Conservation (phyloP, 2,888 invertebrate genomes). For the Galerucella pusilla region DNA sequence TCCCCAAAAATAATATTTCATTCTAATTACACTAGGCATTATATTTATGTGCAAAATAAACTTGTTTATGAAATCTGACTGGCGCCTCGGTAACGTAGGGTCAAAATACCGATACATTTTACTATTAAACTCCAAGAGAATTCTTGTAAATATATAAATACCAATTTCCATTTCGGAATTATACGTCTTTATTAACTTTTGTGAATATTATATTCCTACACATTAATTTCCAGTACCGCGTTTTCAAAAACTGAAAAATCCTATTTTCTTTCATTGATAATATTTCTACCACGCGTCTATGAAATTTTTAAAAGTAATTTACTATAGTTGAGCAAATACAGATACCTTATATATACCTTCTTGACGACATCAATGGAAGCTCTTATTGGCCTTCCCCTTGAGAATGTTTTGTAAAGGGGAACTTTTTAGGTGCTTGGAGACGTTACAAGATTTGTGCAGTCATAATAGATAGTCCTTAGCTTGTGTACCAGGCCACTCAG, state of each 20-base stretch:
- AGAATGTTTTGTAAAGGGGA: no score
- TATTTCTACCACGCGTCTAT: background rate
- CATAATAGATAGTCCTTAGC: no score
- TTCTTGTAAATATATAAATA: constrained; percentile 47
- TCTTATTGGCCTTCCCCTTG: no score
- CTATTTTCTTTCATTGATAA: constrained; percentile 26
- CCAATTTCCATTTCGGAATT: constrained; percentile 46
- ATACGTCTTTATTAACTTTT: constrained; percentile 45
- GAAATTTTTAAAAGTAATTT: no score
- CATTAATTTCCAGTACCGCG: background rate
- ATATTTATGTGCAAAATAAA: constrained; percentile 64
- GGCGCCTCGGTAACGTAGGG: constrained; percentile 60
- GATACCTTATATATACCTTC: no score
- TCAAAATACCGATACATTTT: constrained; percentile 64
- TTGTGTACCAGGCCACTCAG: no score
- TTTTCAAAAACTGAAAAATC: background rate
- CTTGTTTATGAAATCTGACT: constrained; percentile 64
- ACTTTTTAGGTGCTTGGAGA: no score
- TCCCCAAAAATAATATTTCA: constrained; percentile 65
- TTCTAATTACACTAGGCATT: constrained; percentile 62
- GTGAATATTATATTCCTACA: constrained; percentile 13
- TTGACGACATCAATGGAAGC: no score
- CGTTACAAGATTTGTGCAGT: no score
- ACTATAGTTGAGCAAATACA: no score
- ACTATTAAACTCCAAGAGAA: constrained; percentile 43